These are phyloP conservation scores for Patella pellucida DNA, from an alignment of 2,888 invertebrate species.

Conservation along the genomic window DNA sequence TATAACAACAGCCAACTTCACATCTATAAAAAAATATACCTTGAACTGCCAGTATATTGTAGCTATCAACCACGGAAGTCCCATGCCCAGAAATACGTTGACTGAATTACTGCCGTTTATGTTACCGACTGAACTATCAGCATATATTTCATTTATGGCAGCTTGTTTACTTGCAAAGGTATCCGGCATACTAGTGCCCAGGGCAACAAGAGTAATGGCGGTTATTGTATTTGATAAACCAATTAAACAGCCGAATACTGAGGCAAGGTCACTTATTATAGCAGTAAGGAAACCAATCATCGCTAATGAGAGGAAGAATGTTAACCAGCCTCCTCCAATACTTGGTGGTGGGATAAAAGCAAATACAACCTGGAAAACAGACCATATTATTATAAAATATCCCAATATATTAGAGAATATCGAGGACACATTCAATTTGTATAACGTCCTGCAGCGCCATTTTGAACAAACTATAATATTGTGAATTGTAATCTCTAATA, in stretches of 20 bases:
- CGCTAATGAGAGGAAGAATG: constrained; percentile 75
- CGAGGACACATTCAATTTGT: too few species aligned
- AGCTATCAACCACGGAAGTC: constrained; percentile 77
- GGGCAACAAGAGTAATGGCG: constrained; percentile 74
- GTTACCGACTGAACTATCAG: constrained; percentile 77
- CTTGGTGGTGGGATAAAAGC: constrained; percentile 74
- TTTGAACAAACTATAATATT: too few species aligned
- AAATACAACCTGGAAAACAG: constrained; percentile 71
- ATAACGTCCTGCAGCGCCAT: too few species aligned
- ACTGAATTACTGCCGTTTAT: constrained; percentile 78
- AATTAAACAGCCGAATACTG: constrained; percentile 77
- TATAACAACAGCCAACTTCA: too few species aligned
- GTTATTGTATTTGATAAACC: constrained; percentile 74
- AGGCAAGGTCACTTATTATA: constrained; percentile 76
- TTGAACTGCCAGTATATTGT: constrained; percentile 72
- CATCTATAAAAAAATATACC: constrained; percentile 44
- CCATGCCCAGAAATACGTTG: constrained; percentile 77
- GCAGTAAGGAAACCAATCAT: constrained; percentile 76
- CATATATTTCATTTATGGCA: constrained; percentile 74
- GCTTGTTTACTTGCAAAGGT: constrained; percentile 77
- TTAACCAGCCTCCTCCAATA: constrained; percentile 75
- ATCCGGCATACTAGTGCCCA: constrained; percentile 76
- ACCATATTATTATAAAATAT: neutral
- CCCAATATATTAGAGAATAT: neutral
- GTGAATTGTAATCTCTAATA: too few species aligned